phyloP scores from a whole-genome alignment of 2,113 vertebrate genomes.

The Pterocles burchelli region DNA sequence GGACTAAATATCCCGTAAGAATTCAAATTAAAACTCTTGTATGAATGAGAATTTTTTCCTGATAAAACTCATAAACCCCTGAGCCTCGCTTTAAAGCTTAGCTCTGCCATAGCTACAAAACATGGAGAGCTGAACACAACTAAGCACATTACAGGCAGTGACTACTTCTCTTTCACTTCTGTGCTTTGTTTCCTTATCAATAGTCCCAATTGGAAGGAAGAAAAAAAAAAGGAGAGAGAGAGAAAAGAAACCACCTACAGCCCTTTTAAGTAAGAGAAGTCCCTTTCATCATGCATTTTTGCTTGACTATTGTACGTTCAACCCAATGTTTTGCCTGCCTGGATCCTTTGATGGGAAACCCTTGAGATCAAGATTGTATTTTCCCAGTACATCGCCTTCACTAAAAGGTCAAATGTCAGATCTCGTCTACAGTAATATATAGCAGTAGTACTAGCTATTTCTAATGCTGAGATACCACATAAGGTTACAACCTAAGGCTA shows the following conservation, averaged over 20 bases:
- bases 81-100: neutral
- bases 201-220: rapidly evolving
- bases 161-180: neutral
- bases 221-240: neutral
- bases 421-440: neutral
- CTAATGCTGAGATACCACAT: neutral
- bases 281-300: neutral
- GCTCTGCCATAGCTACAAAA: neutral
- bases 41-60: neutral
- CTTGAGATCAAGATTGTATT: neutral
- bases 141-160: neutral
- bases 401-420: neutral
- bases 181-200: neutral
- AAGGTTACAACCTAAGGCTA: no score
- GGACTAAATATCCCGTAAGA: neutral
- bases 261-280: neutral
- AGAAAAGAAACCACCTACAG: neutral
- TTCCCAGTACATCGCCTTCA: neutral
- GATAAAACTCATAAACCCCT: neutral
- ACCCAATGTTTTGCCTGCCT: neutral
- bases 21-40: neutral
- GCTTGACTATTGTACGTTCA: neutral
- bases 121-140: neutral
- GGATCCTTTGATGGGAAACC: neutral
- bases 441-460: neutral